Evolutionary conservation across 2,113 vertebrate species (phyloP).

Genomic region (Leiothrix lutea): DNA sequence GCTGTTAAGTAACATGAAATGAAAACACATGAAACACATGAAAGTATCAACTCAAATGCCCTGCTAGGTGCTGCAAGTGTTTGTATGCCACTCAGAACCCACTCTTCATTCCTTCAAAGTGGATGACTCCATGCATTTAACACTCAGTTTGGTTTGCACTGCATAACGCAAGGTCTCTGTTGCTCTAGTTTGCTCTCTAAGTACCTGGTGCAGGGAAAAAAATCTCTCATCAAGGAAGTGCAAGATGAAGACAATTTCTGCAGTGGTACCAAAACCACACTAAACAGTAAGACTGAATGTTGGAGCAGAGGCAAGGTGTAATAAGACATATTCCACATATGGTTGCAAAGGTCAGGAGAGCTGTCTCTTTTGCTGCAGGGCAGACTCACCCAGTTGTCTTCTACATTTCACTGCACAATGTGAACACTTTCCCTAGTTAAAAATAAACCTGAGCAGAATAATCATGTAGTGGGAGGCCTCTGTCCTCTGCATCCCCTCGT

Average conservation of each 20-base stretch:
- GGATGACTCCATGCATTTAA: neutral
- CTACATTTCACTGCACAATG: neutral
- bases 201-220: neutral
- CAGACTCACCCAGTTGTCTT: neutral
- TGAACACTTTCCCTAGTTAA: slow-evolving; percentile 3
- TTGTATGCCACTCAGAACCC: neutral
- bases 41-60: neutral
- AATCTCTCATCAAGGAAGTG: neutral
- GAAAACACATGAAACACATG: neutral
- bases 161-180: neutral
- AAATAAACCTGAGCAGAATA: slow-evolving; percentile 9
- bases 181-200: neutral
- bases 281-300: neutral
- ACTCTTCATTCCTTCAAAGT: neutral
- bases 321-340: neutral
- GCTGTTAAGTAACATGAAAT: neutral
- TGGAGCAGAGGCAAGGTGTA: neutral
- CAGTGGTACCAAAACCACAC: neutral
- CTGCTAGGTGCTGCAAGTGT: neutral
- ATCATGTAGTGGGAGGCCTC: neutral
- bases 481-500: neutral
- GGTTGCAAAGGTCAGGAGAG: neutral
- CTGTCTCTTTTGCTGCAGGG: neutral
- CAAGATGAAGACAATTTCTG: neutral
- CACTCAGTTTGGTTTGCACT: neutral